Evolutionary conservation across 2,797 vertebrate genomes (phyloP).

Genomic region (Menidia menidia): DNA sequence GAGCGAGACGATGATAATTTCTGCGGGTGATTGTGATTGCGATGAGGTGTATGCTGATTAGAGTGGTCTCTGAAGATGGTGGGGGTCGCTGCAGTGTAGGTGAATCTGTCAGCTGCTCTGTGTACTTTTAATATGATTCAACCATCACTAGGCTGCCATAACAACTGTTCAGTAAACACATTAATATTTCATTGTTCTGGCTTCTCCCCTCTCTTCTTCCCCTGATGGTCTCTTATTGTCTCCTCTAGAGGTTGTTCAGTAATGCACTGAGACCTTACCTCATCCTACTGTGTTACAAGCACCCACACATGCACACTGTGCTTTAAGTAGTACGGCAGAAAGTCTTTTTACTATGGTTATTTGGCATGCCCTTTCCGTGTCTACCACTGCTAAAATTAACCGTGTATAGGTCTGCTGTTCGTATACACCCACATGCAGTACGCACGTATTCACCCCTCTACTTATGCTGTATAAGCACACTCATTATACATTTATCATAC

Average conservation of each 20-base stretch:
- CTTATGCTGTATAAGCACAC: constrained; percentile 7
- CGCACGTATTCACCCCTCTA: constrained; percentile 1
- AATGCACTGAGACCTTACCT: constrained; percentile 60
- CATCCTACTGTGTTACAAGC: constrained; percentile 57
- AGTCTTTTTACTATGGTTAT: constrained; percentile 46
- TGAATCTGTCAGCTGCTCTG: constrained; percentile 54
- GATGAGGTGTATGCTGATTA: constrained; percentile 68
- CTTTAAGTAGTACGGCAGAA: constrained; percentile 42
- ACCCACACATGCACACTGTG: constrained; percentile 49
- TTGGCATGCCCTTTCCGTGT: constrained; percentile 24
- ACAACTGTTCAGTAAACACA: constrained; percentile 86
- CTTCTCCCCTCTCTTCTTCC: constrained; percentile 70
- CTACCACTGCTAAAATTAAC: constrained; percentile 53
- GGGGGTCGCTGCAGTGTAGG: constrained; percentile 46
- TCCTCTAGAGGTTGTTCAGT: constrained; percentile 66
- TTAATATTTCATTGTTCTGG: constrained; percentile 89
- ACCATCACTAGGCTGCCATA: constrained; percentile 72
- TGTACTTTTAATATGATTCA: constrained; percentile 59
- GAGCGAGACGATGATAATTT: constrained; percentile 64
- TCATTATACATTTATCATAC: not conserved
- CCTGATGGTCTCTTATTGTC: constrained; percentile 66
- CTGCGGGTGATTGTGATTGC: constrained; percentile 64
- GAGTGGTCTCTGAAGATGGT: constrained; percentile 54
- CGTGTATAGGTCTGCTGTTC: constrained; percentile 14
- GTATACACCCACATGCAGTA: constrained; percentile 30